phyloP scores from a whole-genome alignment of 2,797 vertebrate species.

The Ctenochaetus hawaiiensis region DNA sequence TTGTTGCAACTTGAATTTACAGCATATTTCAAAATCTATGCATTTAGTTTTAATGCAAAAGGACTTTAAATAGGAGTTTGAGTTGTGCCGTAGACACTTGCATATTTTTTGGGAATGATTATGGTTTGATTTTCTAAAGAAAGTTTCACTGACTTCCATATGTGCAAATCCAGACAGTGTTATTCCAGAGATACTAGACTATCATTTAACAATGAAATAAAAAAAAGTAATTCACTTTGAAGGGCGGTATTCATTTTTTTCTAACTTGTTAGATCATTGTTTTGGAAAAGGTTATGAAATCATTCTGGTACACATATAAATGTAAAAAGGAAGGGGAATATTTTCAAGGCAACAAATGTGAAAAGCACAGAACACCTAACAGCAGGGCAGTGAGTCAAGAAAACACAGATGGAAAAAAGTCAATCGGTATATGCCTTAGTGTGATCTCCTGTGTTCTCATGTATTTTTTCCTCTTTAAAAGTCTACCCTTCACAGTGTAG shows the following conservation, averaged over 20 bases:
- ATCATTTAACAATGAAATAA: slow-evolving; percentile 25
- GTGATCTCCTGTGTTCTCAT: slow-evolving; percentile 66
- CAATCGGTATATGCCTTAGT: slow-evolving; percentile 64
- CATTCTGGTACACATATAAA: slow-evolving; percentile 57
- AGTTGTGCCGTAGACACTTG: slow-evolving; percentile 5
- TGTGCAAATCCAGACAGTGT: slow-evolving; percentile 46
- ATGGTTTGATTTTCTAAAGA: slow-evolving; percentile 20
- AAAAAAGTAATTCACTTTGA: slow-evolving; percentile 6
- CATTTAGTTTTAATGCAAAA: neutral
- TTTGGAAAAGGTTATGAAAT: slow-evolving; percentile 59
- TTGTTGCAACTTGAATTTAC: neutral
- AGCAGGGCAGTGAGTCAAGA: slow-evolving; percentile 76
- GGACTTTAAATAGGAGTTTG: neutral
- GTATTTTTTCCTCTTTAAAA: slow-evolving; percentile 65
- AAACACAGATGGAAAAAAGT: slow-evolving; percentile 75
- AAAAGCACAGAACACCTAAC: slow-evolving; percentile 72
- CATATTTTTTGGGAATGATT: neutral
- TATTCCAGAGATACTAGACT: slow-evolving; percentile 25
- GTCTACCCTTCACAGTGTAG: slow-evolving; percentile 64
- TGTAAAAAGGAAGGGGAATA: slow-evolving; percentile 57
- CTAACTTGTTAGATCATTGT: slow-evolving; percentile 42
- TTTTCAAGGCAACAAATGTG: slow-evolving; percentile 64
- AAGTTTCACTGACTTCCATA: slow-evolving; percentile 13
- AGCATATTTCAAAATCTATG: slow-evolving; percentile 7
- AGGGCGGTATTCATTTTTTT: slow-evolving; percentile 37